These are phyloP conservation scores for Rhipidura dahli DNA, from an alignment of 2,113 vertebrate species.

Conservation along the genomic window DNA sequence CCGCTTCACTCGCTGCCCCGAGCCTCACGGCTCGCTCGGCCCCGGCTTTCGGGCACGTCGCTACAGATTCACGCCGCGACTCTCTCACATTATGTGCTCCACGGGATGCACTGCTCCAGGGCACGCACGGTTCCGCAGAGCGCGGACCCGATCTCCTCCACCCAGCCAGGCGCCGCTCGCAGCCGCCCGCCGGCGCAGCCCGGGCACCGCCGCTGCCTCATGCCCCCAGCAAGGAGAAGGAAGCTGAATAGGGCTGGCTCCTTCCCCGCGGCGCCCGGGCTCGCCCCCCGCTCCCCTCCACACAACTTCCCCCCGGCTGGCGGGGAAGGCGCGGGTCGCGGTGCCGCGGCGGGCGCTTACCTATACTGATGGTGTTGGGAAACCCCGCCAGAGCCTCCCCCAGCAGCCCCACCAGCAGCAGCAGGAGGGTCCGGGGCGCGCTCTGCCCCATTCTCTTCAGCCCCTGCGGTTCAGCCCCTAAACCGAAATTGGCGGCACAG, in stretches of 20 bases:
- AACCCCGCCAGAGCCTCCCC: conserved; percentile 86
- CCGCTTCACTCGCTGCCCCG: not conserved
- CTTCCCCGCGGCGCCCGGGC: not conserved
- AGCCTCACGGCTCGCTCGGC: not conserved
- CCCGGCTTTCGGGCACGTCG: not conserved
- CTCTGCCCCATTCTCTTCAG: conserved; percentile 89
- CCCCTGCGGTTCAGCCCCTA: conserved; percentile 81
- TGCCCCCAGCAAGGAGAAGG: not conserved
- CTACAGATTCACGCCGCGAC: not conserved
- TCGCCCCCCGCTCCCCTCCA: not conserved
- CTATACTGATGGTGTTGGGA: conserved; percentile 97
- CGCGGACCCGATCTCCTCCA: not conserved
- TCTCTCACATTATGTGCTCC: not conserved
- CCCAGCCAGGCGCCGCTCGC: not conserved
- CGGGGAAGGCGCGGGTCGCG: not conserved
- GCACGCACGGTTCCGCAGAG: not conserved
- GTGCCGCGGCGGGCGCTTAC: conserved; percentile 74
- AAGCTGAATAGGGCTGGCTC: not conserved
- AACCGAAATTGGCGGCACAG: conserved; percentile 76
- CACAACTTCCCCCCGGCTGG: not conserved
- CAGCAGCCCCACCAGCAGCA: conserved; percentile 86
- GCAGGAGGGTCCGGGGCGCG: conserved; percentile 73
- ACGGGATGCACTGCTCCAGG: not conserved
- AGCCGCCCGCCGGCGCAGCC: not conserved
- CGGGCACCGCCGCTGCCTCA: not conserved